Conservation (phyloP, 53 echinoderm and acorn worm species). For the Glandiceps talaboti region DNA sequence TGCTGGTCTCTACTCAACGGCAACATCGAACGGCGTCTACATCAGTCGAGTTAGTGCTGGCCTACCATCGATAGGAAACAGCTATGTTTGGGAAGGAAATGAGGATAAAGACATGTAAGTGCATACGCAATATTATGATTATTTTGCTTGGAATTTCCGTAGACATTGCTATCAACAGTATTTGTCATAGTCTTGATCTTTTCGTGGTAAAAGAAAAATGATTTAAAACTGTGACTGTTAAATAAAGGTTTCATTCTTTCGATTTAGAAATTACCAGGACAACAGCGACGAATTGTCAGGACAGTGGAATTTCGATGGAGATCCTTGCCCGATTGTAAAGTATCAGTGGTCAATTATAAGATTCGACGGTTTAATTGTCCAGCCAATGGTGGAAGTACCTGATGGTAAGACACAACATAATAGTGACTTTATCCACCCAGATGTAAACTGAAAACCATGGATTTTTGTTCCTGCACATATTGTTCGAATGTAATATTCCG, state of each 20-base stretch:
- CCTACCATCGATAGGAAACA: constrained; percentile 17
- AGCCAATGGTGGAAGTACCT: constrained; percentile 15
- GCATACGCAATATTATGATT: too few species aligned
- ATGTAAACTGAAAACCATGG: too few species aligned
- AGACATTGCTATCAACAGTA: too few species aligned
- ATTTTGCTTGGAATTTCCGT: too few species aligned
- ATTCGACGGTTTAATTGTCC: constrained; percentile 30
- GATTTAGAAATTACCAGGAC: constrained; percentile 27
- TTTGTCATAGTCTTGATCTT: too few species aligned
- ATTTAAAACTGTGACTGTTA: too few species aligned
- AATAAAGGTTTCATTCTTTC: too few species aligned
- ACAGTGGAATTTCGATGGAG: constrained; percentile 33
- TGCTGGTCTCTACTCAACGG: constrained; percentile 30
- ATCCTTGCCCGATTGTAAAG: constrained; percentile 32
- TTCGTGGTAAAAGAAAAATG: too few species aligned
- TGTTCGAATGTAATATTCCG: too few species aligned
- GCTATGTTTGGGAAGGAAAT: neutral
- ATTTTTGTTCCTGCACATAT: too few species aligned
- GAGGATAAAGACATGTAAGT: neutral
- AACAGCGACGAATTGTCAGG: constrained; percentile 14
- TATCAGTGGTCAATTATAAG: constrained; percentile 36
- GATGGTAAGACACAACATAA: too few species aligned
- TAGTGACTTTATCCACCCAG: too few species aligned
- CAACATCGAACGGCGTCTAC: constrained; percentile 27
- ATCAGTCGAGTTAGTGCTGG: constrained; percentile 30